These are phyloP conservation scores for Elysia crispata DNA, from an alignment of 2,888 invertebrate genomes.

Conservation along the genomic window DNA sequence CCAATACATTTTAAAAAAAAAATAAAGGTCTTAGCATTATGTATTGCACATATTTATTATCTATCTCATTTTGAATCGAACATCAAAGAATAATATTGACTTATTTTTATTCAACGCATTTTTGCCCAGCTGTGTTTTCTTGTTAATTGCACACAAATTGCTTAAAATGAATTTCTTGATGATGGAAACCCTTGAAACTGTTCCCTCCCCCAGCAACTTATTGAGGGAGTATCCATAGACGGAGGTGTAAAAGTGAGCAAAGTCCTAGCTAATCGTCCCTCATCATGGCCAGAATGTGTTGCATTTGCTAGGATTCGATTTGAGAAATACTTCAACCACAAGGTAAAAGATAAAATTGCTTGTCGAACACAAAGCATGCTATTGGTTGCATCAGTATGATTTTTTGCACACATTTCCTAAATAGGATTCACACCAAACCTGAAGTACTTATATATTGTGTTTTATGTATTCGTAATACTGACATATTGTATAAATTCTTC, in stretches of 20 bases:
- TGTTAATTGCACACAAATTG: background rate
- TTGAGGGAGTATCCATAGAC: slow-evolving; percentile 65
- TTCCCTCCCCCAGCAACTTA: slow-evolving; percentile 50
- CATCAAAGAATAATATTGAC: too few relatives aligned
- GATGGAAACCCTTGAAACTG: background rate
- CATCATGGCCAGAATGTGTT: slow-evolving; percentile 72
- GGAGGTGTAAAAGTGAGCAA: slow-evolving; percentile 70
- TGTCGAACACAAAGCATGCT: background rate
- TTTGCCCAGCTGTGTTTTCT: too few relatives aligned
- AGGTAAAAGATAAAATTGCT: slow-evolving; percentile 59
- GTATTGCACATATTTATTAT: too few relatives aligned
- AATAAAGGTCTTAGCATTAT: too few relatives aligned
- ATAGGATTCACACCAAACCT: background rate
- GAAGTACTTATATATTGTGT: background rate
- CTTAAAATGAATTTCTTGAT: background rate
- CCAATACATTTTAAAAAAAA: too few relatives aligned
- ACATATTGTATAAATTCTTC: too few relatives aligned
- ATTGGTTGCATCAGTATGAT: background rate
- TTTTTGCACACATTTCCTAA: background rate
- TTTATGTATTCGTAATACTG: background rate
- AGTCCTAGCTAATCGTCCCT: slow-evolving; percentile 62
- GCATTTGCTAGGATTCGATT: slow-evolving; percentile 74
- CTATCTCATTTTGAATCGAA: too few relatives aligned
- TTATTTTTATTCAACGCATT: too few relatives aligned
- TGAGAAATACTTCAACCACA: slow-evolving; percentile 78